Evolutionary conservation across 1,140 invertebrate species (phyloP).

Genomic region (Solenopsis fugax): DNA sequence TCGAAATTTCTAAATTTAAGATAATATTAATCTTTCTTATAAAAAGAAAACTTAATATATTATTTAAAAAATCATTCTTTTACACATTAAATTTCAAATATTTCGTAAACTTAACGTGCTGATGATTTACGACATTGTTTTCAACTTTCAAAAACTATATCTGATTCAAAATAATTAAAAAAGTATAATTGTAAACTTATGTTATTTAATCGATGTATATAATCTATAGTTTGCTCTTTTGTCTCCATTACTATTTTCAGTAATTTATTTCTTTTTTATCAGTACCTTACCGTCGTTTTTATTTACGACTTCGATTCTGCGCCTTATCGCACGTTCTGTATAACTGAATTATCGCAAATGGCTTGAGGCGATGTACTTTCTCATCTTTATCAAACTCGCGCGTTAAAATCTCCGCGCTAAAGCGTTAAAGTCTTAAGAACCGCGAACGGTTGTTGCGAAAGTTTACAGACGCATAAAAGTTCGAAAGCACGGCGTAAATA

Average conservation of each 20-base stretch:
- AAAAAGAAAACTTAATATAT: no score
- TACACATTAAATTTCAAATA: no score
- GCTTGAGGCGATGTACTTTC: background rate
- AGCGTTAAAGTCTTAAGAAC: conserved; percentile 15
- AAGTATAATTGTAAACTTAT: no score
- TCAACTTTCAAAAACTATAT: no score
- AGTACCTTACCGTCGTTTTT: background rate
- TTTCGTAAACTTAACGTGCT: no score
- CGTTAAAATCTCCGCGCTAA: conserved; percentile 19
- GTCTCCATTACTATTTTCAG: background rate
- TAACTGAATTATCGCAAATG: background rate
- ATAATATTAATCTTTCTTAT: no score
- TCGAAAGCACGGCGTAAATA: conserved; percentile 32
- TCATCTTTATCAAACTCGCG: background rate
- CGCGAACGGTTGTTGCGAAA: conserved; percentile 33
- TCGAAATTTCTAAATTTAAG: no score
- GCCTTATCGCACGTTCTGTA: background rate
- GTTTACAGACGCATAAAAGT: conserved; percentile 43
- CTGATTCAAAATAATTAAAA: no score
- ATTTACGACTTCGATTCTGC: background rate
- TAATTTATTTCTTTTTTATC: background rate
- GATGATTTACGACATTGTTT: no score
- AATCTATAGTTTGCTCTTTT: background rate
- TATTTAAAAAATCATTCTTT: no score
- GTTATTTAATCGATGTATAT: no score